phyloP scores from a whole-genome alignment of 2,888 invertebrate species.

The Epistrophe eligans region DNA sequence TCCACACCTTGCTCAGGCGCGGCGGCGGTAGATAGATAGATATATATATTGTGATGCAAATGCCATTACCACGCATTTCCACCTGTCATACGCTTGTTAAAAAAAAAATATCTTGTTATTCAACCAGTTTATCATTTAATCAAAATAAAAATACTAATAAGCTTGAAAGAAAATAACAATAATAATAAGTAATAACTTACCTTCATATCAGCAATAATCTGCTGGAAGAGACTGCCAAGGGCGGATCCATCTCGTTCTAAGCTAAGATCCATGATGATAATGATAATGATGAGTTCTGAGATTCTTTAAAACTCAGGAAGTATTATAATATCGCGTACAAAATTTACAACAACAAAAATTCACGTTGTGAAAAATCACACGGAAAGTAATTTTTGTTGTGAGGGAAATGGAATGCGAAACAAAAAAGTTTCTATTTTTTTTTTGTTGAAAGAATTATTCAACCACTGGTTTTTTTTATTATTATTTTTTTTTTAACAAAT shows the following conservation, averaged over 20 bases:
- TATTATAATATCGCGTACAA: neutral
- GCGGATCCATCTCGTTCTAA: conserved; percentile 91
- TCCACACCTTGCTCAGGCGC: conserved; percentile 5
- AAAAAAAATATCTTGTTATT: conserved; percentile 8
- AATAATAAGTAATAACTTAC: conserved; percentile 86
- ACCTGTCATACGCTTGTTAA: conserved; percentile 24
- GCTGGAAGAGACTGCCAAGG: conserved; percentile 96
- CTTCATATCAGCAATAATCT: conserved; percentile 98
- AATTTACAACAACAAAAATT: conserved; percentile 21
- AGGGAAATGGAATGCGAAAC: conserved; percentile 19
- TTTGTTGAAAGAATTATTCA: neutral
- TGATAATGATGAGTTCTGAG: conserved; percentile 9
- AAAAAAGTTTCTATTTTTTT: conserved; percentile 4
- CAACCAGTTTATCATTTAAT: conserved; percentile 38
- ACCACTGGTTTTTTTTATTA: neutral
- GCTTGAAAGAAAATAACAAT: neutral
- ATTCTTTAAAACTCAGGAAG: conserved; percentile 9
- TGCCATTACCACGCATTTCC: conserved; percentile 44
- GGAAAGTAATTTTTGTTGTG: neutral
- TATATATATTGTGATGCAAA: conserved; percentile 56
- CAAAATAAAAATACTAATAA: conserved; percentile 10
- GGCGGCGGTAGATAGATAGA: too few species aligned
- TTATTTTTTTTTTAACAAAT: neutral
- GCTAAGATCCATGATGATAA: conserved; percentile 82
- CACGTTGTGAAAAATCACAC: conserved; percentile 24